These are phyloP conservation scores for Neoarius graeffei DNA, from an alignment of 2,113 vertebrate genomes.

Conservation along the genomic window DNA sequence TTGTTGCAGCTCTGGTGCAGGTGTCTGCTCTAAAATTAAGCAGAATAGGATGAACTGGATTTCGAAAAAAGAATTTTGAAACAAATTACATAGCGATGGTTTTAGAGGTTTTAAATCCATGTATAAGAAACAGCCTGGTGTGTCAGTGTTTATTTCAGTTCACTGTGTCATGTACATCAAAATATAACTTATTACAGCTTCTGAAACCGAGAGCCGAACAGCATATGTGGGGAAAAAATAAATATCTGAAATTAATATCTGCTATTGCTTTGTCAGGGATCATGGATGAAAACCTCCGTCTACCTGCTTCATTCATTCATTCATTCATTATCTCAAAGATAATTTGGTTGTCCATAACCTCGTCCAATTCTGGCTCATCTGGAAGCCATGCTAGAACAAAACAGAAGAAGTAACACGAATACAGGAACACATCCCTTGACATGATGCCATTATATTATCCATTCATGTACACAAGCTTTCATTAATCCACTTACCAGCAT, in stretches of 20 bases:
- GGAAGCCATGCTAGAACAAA: background rate
- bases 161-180: background rate
- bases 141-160: background rate
- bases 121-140: background rate
- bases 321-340: background rate
- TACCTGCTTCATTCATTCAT: background rate
- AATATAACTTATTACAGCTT: background rate
- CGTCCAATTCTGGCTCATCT: background rate
- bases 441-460: background rate
- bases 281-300: background rate
- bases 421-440: background rate
- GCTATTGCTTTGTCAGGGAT: background rate
- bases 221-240: background rate
- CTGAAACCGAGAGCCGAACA: background rate
- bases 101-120: background rate
- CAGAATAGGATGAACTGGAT: background rate
- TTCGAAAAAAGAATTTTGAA: background rate
- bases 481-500: background rate
- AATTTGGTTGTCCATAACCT: background rate
- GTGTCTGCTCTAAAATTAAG: constrained; percentile 24
- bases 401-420: background rate
- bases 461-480: background rate
- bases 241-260: background rate
- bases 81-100: background rate
- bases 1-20: constrained; percentile 2